Base-by-base conservation (phyloP, 2,888 invertebrate genomes). In the Lasioglossum malachurum region DNA sequence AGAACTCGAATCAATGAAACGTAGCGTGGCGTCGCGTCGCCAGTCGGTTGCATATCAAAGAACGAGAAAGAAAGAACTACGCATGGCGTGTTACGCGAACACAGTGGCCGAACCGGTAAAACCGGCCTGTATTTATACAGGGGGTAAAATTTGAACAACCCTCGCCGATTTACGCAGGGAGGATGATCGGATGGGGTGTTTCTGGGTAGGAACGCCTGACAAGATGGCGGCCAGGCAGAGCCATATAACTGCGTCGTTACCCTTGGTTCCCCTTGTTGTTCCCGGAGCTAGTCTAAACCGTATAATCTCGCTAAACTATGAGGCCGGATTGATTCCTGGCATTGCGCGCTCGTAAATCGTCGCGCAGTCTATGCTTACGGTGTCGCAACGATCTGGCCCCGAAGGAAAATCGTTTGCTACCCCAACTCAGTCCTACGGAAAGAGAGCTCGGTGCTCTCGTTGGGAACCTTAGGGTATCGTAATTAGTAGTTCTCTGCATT, bases 271-370 rank as follows among this genome's bases (percentile, higher is more conserved):
- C 49, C 74, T 82, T 76, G 35, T 49, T 74, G 80, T 67, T 67
- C 79, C 76, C 73, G 78, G 87, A 89, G 88, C 82, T 83, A 80
- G 82, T 83, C 49, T 75, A 87, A 87, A 93, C 93, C 93, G 92
- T 93, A 92, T 93, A 94, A 94, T 94, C 93, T 94, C 77, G 88
- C 86, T 91, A 92, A 94, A 93, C 93, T 90, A 92, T 89, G 90
- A 89, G 91, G 89, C 88, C 85, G 92, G 93, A 94, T 94, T 94
- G 94, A 94, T 94, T 94, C 93, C 93, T 92, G 93, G 92, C 93
- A 93, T 94, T 92, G 92, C 85, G 64, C 89, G 92, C 89, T 92
- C 94, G 93, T 94, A 94, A 94, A 94, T 94, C 86, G 88, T 84
- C 23, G 75, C 83, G 53, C 82, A 75, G 79, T 84, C 90, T 85